Evolutionary conservation across 1,140 invertebrate genomes (phyloP), one percentile per base, ranked within the genome.

Genomic region (Sitobion miscanthi): DNA sequence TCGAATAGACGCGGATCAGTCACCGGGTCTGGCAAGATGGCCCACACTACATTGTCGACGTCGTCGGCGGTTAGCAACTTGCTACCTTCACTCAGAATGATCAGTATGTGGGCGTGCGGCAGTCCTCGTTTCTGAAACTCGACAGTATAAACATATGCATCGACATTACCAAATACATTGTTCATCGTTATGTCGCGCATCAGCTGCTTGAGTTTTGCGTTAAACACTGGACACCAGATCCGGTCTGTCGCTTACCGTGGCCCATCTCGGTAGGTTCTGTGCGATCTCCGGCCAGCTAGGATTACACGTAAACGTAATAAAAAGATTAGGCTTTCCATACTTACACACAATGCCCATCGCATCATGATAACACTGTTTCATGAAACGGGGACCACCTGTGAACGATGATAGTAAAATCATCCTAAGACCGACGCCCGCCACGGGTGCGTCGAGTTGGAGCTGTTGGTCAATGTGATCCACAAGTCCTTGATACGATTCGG

Each of bases 381-480:
- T 95, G 94, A 95, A 95, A 62, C 95, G 94, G 30, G 95, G 95
- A 90, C 94, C 94, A 49, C 95, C 95, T 47, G 94, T 95, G 94
- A 95, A 95, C 87, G 95, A 94, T 45, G 96, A 95, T 82, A 96
- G 96, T 57, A 96, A 94, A 93, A 95, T 95, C 52, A 95, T 94
- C 69, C 93, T 17, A 20, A 54, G 49, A 9, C 94, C 94, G 6
- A 95, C 42, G 14, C 38, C 38, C 38, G 88, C 54, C 83, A 14
- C 1, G 4, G 45, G 91, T 35, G 5, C 45, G 35, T 54, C 86
- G 5, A 20, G 11, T 2, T 49, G 4, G 1, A 49, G 45, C 7
- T 21, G 45, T 25, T 25, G 17, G 20, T 54, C 21, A 0, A 83
- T n/a, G 2, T 86, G 82, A n/a, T 93, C 92, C 11, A 52, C 25